Evolutionary conservation across 2,888 invertebrate genomes (phyloP), one percentile per base, ranked within the genome.

Genomic region (Mythimna vitellina): DNA sequence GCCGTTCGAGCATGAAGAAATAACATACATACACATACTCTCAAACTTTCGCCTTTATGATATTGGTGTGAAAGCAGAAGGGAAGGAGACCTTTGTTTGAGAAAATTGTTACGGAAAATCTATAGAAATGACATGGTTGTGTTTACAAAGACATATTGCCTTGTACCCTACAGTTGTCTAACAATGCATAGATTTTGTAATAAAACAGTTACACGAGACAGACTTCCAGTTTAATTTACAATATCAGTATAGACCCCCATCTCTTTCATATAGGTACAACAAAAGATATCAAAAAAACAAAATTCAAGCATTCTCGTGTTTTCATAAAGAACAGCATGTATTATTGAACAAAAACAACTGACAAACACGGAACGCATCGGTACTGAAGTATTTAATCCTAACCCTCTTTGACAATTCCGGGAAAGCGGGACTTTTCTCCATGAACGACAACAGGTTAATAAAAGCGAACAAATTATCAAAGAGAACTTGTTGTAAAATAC

Each of bases 381-480:
- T 42, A 70, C 32, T 54, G 46, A 68, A 64, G 64, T 53, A 78
- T 64, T 69, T 63, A 73, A 78, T 73, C 38, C 65, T 62, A 63
- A n/a, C 38, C 6, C 32, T 56, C 58, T 63, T 75, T 58, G 64
- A n/a, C 46, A 60, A 62, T 64, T 6, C 32, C 17, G 35, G 51
- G 65, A 79, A 64, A 64, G 54, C 32, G 78, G 35, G 25, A 58
- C 46, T 42, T 49, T 46, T 58, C 25, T 49, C n/a, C 20, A 29
- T 53, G 53, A n/a, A 51, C 25, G 25, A 67, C 56, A 57, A 70
- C 32, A 78, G 35, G 54, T 60, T 78, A 49, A 60, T 64, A 65
- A 71, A 78, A 63, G n/a, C 42, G 70, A 70, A 62, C 12, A 42
- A 62, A 56, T 70, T 71, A 42, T n/a, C 42, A 70, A 75, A 78